Evolutionary conservation across 2,797 vertebrate genomes (phyloP).

Genomic region (Hyperoplus immaculatus): DNA sequence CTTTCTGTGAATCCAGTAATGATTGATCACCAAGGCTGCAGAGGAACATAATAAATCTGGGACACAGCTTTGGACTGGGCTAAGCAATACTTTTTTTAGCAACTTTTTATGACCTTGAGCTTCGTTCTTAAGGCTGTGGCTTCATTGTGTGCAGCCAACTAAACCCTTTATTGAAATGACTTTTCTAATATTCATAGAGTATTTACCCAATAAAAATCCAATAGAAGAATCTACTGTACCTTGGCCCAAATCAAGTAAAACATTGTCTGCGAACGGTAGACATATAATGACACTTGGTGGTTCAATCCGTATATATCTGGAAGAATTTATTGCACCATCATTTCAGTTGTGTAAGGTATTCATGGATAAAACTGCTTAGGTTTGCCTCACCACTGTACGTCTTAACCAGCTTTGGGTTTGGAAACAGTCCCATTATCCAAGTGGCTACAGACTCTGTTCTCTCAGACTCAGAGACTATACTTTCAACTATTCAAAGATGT

Average conservation of each 20-base stretch:
- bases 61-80: conserved; percentile 36
- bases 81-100: conserved; percentile 26
- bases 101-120: conserved; percentile 47
- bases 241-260: not conserved
- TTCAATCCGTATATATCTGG: not conserved
- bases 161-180: not conserved
- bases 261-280: not conserved
- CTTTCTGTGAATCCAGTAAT: conserved; percentile 53
- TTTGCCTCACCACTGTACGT: not conserved
- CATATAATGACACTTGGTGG: not conserved
- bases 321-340: conserved; percentile 14
- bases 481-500: conserved; percentile 24
- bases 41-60: conserved; percentile 52
- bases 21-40: conserved; percentile 68
- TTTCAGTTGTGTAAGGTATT: not conserved
- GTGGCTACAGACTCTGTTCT: conserved; percentile 7
- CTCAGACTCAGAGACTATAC: conserved; percentile 13
- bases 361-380: not conserved
- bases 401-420: not conserved
- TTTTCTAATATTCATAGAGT: not conserved
- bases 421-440: conserved; percentile 6
- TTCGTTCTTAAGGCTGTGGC: conserved; percentile 23
- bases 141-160: not conserved
- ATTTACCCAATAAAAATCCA: not conserved
- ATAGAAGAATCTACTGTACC: not conserved